A percentile compares a stretch with the other conserved stretches of the same genome.
These are phyloP conservation scores for Dromiciops gliroides DNA, from an alignment of 2,113 vertebrate species.

Conservation along the genomic window DNA sequence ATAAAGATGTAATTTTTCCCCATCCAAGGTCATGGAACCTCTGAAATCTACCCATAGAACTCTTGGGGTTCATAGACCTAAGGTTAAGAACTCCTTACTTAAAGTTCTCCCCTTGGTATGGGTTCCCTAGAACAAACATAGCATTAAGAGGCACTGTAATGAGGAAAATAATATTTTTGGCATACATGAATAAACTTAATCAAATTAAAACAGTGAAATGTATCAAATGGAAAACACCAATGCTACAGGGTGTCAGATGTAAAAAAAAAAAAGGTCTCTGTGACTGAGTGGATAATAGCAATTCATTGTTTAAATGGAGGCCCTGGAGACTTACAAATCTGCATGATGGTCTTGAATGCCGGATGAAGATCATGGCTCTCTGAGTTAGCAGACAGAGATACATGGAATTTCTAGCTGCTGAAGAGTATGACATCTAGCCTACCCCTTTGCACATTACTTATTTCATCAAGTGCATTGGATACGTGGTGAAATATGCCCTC, in stretches of 20 bases:
- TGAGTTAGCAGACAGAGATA: conserved; percentile 41
- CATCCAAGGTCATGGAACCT: neutral
- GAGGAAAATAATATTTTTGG: conserved; percentile 34
- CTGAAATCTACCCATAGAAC: neutral
- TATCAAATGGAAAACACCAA: conserved; percentile 44
- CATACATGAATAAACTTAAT: neutral
- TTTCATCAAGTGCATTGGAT: neutral
- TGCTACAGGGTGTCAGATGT: conserved; percentile 11
- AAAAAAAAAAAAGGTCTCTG: conserved; percentile 49
- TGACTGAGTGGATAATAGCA: conserved; percentile 49
- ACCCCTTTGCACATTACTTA: neutral
- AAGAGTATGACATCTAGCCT: neutral
- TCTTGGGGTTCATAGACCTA: neutral
- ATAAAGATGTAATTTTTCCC: neutral
- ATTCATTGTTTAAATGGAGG: conserved; percentile 65
- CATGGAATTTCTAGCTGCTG: conserved; percentile 1
- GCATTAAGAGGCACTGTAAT: neutral
- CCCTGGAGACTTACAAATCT: conserved; percentile 67
- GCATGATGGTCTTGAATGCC: conserved; percentile 3
- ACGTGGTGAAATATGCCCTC: conserved; percentile 13
- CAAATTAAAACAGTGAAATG: neutral
- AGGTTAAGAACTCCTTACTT: neutral
- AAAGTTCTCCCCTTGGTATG: neutral
- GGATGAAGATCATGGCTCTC: conserved; percentile 1
- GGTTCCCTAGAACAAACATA: neutral